Conservation (phyloP, 2,888 invertebrate species). For the Cheilosia grossa region DNA sequence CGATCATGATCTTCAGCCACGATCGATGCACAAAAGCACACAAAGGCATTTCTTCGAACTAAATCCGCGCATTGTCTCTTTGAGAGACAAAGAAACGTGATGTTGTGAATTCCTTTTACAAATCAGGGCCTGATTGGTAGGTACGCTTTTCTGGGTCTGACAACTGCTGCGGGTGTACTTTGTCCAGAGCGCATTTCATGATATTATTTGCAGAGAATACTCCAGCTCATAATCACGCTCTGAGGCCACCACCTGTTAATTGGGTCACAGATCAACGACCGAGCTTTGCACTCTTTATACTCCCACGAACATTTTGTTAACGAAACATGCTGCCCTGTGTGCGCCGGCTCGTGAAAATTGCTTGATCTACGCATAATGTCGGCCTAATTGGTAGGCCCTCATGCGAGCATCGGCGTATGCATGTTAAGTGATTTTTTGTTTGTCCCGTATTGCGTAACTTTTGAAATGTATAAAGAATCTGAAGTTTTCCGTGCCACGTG, state of each 20-base stretch:
- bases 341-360: conserved; percentile 15
- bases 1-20: conserved; percentile 68
- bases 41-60: conserved; percentile 53
- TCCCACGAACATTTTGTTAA: conserved; percentile 27
- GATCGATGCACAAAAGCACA: conserved; percentile 44
- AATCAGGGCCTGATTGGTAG: not conserved
- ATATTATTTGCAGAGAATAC: not conserved
- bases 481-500: conserved; percentile 60
- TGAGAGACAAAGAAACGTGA: conserved; percentile 58
- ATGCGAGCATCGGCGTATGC: conserved; percentile 28
- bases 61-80: conserved; percentile 39
- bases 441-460: conserved; percentile 50
- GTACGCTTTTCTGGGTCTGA: conserved; percentile 5
- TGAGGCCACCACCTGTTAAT: conserved; percentile 40
- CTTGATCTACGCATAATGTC: conserved; percentile 17
- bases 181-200: not conserved
- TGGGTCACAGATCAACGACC: conserved; percentile 52
- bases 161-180: conserved; percentile 22
- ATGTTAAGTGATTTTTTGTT: conserved; percentile 19
- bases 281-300: conserved; percentile 23
- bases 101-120: conserved; percentile 38
- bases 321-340: not conserved
- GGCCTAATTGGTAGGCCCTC: conserved; percentile 36
- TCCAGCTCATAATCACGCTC: not conserved
- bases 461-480: conserved; percentile 21